These are phyloP conservation scores for Sialis lutaria DNA, from an alignment of 2,888 invertebrate species.

Conservation along the genomic window DNA sequence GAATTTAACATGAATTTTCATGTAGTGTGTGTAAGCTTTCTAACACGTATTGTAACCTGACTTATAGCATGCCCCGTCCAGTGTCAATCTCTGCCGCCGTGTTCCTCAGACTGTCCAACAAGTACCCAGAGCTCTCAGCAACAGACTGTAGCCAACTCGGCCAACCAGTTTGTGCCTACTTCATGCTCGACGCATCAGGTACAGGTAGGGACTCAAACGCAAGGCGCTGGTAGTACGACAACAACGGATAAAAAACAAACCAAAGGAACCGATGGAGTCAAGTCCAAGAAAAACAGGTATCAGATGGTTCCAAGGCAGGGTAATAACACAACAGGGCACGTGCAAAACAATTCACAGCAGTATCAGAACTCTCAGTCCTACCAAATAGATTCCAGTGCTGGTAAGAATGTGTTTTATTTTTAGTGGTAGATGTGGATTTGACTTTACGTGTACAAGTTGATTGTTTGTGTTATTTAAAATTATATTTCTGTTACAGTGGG, in stretches of 20 bases:
- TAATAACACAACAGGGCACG: slow-evolving; percentile 12
- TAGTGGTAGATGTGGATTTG: background rate
- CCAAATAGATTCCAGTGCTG: slow-evolving; percentile 31
- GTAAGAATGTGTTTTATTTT: slow-evolving; percentile 16
- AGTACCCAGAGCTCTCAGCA: slow-evolving; percentile 14
- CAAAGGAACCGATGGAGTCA: slow-evolving; percentile 12
- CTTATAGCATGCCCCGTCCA: slow-evolving; percentile 7
- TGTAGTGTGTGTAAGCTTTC: background rate
- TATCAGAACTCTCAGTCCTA: slow-evolving; percentile 19
- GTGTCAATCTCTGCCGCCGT: slow-evolving; percentile 9
- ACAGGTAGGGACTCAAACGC: slow-evolving; percentile 45
- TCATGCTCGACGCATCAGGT: slow-evolving; percentile 28
- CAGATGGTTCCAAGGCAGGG: slow-evolving; percentile 12
- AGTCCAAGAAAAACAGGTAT: slow-evolving; percentile 3
- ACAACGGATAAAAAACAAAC: slow-evolving; percentile 17
- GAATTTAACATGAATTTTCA: too few species aligned
- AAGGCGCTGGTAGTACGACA: slow-evolving; percentile 22
- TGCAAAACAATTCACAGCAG: slow-evolving; percentile 7
- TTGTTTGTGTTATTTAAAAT: background rate
- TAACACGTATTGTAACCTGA: background rate
- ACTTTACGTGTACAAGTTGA: background rate
- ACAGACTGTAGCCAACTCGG: slow-evolving; percentile 9
- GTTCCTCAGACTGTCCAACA: slow-evolving; percentile 17
- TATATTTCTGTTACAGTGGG: background rate
- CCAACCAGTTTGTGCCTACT: slow-evolving; percentile 14